Evolutionary conservation across 1,140 invertebrate genomes (phyloP), one percentile per base, ranked within the genome.

Genomic region (Neodiprion virginianus): DNA sequence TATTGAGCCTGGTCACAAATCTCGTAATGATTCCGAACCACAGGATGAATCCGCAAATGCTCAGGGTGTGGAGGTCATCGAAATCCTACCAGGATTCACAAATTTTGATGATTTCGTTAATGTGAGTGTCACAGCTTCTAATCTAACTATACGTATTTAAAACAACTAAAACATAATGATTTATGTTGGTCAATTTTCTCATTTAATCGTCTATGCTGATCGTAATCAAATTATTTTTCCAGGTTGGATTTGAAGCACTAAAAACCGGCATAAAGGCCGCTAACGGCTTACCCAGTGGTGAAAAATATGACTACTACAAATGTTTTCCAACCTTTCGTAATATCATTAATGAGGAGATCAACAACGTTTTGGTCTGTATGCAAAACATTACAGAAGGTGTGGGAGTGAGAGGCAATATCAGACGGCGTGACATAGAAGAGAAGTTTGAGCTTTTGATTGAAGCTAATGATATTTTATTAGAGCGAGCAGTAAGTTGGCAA

Each of bases 381-480:
- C 90, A 91, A 74, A 79, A 77, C n/a, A 84, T 95, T 10, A 79
- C 95, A 4, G 87, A 90, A 61, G 87, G 89, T 76, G 89, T 92
- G 74, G 91, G 91, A 77, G 85, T 94, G 53, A 88, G 90, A 53
- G 90, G 89, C 1, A 93, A 91, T 66, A 90, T 95, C 12, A 84
- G 80, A 78, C 84, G 85, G 73, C 82, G 90, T 53, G 91, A 92
- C 75, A 72, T 90, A 3, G 93, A 95, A 69, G 94, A 96, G 76
- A 93, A 93, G 81, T 92, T 94, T 81, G 95, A 96, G 78, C 85
- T 94, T 65, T 78, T 96, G 10, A 86, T 92, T 48, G 94, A 96
- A 81, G 91, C 91, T 11, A 96, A 96, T 88, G 95, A 96, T 86
- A 89, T 91, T 47, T 89, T 96, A n/a, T 85, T 96, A n/a, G 95